Evolutionary conservation across 2,113 vertebrate species (phyloP), one percentile per base, ranked within the genome.

Genomic region (Martes martes): DNA sequence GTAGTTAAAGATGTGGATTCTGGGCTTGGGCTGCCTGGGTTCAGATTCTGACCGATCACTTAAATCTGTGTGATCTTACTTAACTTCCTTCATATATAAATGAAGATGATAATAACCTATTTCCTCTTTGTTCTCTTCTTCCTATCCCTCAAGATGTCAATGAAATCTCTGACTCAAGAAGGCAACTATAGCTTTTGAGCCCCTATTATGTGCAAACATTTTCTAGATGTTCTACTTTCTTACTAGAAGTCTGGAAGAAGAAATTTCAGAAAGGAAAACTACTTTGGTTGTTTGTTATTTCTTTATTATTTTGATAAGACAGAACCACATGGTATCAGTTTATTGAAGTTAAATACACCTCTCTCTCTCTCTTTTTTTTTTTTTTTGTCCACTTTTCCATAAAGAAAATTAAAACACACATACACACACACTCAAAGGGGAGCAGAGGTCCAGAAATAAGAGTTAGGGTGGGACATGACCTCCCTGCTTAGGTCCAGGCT

Each of bases 291-390:
- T 11, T 42, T 14, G 42, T 42, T 11, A 4, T 57, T 57, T 57
- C 11, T 73, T 74, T 74, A 0, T 26, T 73, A 42, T 26, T 73
- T 67, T 67, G 95, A 97, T 94, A 97, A 98, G 98, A 95, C 96
- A 91, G 96, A 96, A 97, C 96, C 97, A 86, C 97, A 89, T 78
- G 89, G 96, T 97, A 97, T 97, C 98, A 97, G 96, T 98, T 98
- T 98, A 98, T 98, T 98, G 97, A 97, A 98, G 98, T 98, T 98
- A 98, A 98, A 98, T 98, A 98, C 0, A 4, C 97, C 97, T 98
- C 96, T 98, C 80, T 95, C 33, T 94, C 1, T 92, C 10, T 94
- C 1, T 95, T 92, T 94, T 94, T 97, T 96, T 95, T 95, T 94
- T 94, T 97, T 96, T 96, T 95, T 4, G 76, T 95, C 94, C 93